A percentile compares a stretch with the other conserved stretches of the same genome.
phyloP scores from a whole-genome alignment of 2,888 invertebrate species.

The Clusia tigrina region DNA sequence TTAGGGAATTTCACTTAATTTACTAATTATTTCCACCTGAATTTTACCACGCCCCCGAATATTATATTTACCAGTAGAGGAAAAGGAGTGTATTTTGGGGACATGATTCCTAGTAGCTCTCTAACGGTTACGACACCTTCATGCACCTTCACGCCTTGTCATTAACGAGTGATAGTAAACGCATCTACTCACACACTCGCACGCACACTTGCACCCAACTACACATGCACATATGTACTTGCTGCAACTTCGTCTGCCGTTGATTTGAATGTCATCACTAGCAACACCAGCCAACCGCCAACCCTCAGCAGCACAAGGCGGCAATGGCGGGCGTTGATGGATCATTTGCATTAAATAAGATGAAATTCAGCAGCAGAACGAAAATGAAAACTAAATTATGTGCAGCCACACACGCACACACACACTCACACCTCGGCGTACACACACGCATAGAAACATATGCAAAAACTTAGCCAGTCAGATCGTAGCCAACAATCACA shows the following conservation, averaged over 20 bases:
- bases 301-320: not conserved
- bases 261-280: not conserved
- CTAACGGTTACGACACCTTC: not conserved
- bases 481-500: too few relatives aligned
- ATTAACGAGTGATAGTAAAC: too few relatives aligned
- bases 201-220: too few relatives aligned
- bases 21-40: too few relatives aligned
- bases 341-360: slow-evolving; percentile 40
- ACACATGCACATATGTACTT: too few relatives aligned
- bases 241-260: too few relatives aligned
- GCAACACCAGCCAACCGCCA: not conserved
- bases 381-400: not conserved
- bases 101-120: not conserved
- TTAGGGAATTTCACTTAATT: too few relatives aligned
- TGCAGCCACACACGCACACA: not conserved
- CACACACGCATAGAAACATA: not conserved
- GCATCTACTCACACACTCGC: too few relatives aligned
- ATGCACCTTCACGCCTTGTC: too few relatives aligned
- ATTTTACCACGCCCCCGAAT: too few relatives aligned
- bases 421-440: not conserved
- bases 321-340: slow-evolving; percentile 3
- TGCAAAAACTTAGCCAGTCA: too few relatives aligned
- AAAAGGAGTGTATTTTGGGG: not conserved
- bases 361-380: slow-evolving; percentile 27
- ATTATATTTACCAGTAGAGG: too few relatives aligned